Evolutionary conservation across 1,140 invertebrate species (phyloP), one percentile per base, ranked within the genome.

Genomic region (Magallana gigas): DNA sequence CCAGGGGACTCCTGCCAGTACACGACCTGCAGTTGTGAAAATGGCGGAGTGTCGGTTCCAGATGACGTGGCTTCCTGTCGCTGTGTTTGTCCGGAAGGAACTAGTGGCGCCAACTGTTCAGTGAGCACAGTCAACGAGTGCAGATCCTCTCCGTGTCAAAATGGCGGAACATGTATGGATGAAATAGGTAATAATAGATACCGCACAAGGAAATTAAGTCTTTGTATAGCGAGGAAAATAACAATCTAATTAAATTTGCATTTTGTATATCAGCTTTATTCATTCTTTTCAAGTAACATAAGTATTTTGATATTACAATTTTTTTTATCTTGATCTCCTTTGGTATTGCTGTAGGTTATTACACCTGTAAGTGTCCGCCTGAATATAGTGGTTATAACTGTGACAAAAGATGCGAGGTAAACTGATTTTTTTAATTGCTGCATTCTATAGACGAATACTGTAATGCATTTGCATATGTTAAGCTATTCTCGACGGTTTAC

Each of bases 161-260:
- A 86, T 29, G 68, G 68, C 1, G 85, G 85, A 29, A 86, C 64
- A 7, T 86, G 85, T 64, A 29, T 86, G 57, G 85, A 86, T 57
- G 18, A 58, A 14, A 76, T 36, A 23, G 85, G 85, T 86, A 80
- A 12, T 14, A 48, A 48, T 48, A 48, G 2, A 48, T 48, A 48
- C 5, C 36, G 36, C 36, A 48, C 36, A 48, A 48, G 36, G 36
- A 48, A 48, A 48, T 48, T 48, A 48, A 48, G 36, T 48, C 36
- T 4, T 48, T 48, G 5, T 48, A 48, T 48, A 48, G 36, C 36
- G 36, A 48, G 36, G 36, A 48, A 48, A 48, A 48, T 48, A 48
- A 48, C 36, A 48, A 48, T 4, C 36, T 2, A 48, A 2, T 48
- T 4, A 48, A 48, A 48, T 5, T 48, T 4, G 36, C 36, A 4